Conservation (phyloP, 2,888 invertebrate genomes). For the Drosophila lacicola region DNA sequence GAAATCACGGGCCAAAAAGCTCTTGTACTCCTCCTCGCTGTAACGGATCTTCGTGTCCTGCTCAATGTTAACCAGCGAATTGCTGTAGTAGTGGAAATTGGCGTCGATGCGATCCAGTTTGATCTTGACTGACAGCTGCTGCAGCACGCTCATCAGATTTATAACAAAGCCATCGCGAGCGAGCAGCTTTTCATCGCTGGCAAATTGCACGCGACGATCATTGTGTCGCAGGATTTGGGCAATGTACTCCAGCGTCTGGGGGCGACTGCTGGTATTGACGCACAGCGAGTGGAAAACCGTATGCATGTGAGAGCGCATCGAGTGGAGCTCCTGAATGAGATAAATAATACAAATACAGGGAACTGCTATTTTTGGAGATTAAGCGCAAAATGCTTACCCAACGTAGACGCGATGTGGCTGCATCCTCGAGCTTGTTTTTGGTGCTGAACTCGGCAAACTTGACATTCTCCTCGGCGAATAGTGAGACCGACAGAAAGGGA, state of each 20-base stretch:
- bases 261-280: conserved; percentile 92
- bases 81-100: conserved; percentile 94
- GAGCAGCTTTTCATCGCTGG: conserved; percentile 93
- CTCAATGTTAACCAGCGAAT: conserved; percentile 89
- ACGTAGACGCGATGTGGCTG: conserved; percentile 77
- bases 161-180: conserved; percentile 98
- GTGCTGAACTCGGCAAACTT: conserved; percentile 92
- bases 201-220: conserved; percentile 94
- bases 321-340: conserved; percentile 89
- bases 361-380: too few species aligned
- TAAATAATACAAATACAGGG: background rate
- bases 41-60: conserved; percentile 94
- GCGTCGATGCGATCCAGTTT: conserved; percentile 95
- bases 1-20: conserved; percentile 75
- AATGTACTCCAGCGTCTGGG: conserved; percentile 92
- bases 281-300: conserved; percentile 93
- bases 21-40: conserved; percentile 91
- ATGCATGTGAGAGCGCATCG: conserved; percentile 91
- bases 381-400: conserved; percentile 72
- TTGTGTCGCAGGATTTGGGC: conserved; percentile 92
- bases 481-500: conserved; percentile 95
- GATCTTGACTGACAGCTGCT: conserved; percentile 95
- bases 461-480: conserved; percentile 97
- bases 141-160: conserved; percentile 95
- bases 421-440: conserved; percentile 76